Evolutionary conservation across 1,140 invertebrate species (phyloP).

Genomic region (Colletes gigas): DNA sequence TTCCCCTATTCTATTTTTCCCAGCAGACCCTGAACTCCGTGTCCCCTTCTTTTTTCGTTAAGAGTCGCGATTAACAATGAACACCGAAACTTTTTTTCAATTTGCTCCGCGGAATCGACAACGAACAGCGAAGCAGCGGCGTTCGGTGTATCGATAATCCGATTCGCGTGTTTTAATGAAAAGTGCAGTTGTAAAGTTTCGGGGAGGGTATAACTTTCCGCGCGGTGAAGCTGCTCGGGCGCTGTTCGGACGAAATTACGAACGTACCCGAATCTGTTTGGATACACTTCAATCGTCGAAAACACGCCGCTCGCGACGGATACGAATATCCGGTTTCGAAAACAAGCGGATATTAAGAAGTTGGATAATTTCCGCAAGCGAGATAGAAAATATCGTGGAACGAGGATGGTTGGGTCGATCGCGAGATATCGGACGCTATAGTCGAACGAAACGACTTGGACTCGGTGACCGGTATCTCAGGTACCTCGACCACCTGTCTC

Average conservation of each 20-base stretch:
- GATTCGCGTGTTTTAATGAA: slow-evolving; percentile 1
- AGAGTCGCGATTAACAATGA: no score
- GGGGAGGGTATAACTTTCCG: neutral
- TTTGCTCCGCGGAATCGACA: neutral
- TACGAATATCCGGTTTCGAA: slow-evolving; percentile 29
- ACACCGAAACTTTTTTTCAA: no score
- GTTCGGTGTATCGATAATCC: neutral
- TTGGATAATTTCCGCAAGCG: slow-evolving; percentile 26
- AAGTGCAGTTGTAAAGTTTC: neutral
- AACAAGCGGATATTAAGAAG: slow-evolving; percentile 41
- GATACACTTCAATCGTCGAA: neutral
- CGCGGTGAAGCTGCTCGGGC: neutral
- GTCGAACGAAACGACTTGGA: slow-evolving; percentile 51
- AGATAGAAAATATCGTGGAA: slow-evolving; percentile 18
- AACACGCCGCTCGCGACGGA: slow-evolving; percentile 18
- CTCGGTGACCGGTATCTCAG: slow-evolving; percentile 61
- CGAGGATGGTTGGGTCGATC: neutral
- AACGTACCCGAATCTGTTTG: neutral
- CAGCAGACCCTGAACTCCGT: no score
- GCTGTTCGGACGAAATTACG: neutral
- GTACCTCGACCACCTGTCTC: slow-evolving; percentile 59
- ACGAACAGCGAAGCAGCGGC: neutral
- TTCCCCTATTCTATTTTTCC: neutral
- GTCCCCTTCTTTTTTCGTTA: no score
- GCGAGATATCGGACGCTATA: slow-evolving; percentile 44